Conservation (phyloP, 2,797 vertebrate species). For the Sandelia bainsii region DNA sequence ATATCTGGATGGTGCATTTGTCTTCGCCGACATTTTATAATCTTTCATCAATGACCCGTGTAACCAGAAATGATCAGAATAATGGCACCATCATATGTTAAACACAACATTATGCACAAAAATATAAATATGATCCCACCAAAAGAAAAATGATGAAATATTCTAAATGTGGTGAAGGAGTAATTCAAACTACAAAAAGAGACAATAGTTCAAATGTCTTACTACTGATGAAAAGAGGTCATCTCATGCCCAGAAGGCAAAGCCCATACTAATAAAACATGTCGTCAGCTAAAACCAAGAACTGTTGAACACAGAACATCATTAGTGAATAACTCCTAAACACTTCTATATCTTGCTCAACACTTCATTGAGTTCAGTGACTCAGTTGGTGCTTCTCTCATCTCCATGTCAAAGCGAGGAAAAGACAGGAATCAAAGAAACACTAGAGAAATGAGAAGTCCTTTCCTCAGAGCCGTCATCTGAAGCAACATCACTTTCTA, state of each 20-base stretch:
- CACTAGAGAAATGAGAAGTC: too few relatives aligned
- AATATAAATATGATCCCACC: too few relatives aligned
- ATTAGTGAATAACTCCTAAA: slow-evolving; percentile 9
- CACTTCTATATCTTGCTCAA: background rate
- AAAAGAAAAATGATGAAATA: slow-evolving; percentile 13
- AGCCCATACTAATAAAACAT: slow-evolving; percentile 29
- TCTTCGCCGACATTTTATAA: background rate
- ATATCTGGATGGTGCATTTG: background rate
- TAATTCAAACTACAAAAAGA: slow-evolving; percentile 36
- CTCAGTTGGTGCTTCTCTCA: background rate
- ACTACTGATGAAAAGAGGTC: slow-evolving; percentile 28
- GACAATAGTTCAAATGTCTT: slow-evolving; percentile 45
- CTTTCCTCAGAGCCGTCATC: too few relatives aligned
- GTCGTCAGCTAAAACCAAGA: slow-evolving; percentile 31
- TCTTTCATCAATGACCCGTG: background rate
- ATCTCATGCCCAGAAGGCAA: slow-evolving; percentile 33
- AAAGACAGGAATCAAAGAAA: too few relatives aligned
- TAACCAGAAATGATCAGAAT: slow-evolving; percentile 19
- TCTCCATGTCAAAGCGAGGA: too few relatives aligned
- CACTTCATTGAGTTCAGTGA: slow-evolving; percentile 14
- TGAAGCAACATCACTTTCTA: too few relatives aligned
- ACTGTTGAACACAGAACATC: slow-evolving; percentile 27
- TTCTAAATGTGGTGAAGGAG: slow-evolving; percentile 9
- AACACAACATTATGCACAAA: slow-evolving; percentile 11
- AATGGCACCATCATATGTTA: slow-evolving; percentile 26